These are phyloP conservation scores for Microchirus variegatus DNA, from an alignment of 2,797 vertebrate species.

Conservation along the genomic window DNA sequence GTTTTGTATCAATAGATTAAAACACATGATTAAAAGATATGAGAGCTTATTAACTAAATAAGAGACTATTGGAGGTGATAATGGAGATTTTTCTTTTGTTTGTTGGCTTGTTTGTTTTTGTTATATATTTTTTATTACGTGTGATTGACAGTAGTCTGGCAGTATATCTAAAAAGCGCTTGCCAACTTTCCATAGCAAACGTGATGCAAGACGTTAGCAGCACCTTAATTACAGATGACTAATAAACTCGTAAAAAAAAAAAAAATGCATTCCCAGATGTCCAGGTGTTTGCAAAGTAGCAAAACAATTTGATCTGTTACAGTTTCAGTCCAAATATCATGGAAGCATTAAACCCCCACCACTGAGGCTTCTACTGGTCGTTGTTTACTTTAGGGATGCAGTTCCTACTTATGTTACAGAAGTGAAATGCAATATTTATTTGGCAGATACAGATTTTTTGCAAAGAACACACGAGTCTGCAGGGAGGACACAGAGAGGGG, in stretches of 20 bases:
- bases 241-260: background rate
- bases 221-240: background rate
- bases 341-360: background rate
- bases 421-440: too few species aligned
- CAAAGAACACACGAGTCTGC: too few species aligned
- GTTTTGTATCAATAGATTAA: too few species aligned
- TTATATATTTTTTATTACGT: background rate
- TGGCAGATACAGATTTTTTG: too few species aligned
- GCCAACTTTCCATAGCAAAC: background rate
- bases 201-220: background rate
- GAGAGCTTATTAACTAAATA: too few species aligned
- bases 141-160: background rate
- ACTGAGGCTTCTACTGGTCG: background rate
- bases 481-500: background rate
- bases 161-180: background rate
- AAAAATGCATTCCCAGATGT: background rate
- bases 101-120: background rate
- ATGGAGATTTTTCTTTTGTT: background rate
- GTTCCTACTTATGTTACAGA: too few species aligned
- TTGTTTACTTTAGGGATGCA: background rate
- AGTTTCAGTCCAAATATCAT: conserved; percentile 3
- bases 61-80: too few species aligned
- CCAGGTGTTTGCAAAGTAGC: background rate
- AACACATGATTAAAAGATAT: too few species aligned
- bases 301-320: conserved; percentile 4